Conservation (phyloP, 1,140 invertebrate genomes). For the Aphaenogaster rudis region DNA sequence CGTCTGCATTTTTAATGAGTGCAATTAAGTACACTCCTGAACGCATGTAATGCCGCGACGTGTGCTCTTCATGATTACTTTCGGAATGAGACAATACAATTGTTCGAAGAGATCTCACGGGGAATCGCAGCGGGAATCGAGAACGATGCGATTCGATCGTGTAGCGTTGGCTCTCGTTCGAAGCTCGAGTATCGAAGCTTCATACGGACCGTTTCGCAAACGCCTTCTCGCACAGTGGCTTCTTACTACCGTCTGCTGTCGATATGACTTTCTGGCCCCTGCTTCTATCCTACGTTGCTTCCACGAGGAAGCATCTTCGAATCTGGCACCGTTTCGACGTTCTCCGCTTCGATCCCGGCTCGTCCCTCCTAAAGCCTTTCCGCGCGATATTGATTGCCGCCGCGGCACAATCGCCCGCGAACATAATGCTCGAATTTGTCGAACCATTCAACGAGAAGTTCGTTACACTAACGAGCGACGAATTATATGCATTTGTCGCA, state of each 20-base stretch:
- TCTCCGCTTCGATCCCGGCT: neutral
- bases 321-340: slow-evolving; percentile 55
- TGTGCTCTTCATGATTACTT: slow-evolving; percentile 53
- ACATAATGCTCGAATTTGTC: slow-evolving; percentile 77
- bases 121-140: slow-evolving; percentile 55
- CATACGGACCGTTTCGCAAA: slow-evolving; percentile 70
- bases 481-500: slow-evolving; percentile 75
- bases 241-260: slow-evolving; percentile 69
- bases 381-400: slow-evolving; percentile 69
- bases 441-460: slow-evolving; percentile 73
- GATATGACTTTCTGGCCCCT: slow-evolving; percentile 62
- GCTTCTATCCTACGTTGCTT: slow-evolving; percentile 30
- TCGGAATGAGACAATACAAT: slow-evolving; percentile 62
- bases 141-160: slow-evolving; percentile 41
- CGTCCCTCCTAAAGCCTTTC: slow-evolving; percentile 12
- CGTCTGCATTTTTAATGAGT: slow-evolving; percentile 5
- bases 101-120: slow-evolving; percentile 69
- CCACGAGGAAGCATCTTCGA: slow-evolving; percentile 2
- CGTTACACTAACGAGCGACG: slow-evolving; percentile 76
- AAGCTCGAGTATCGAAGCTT: slow-evolving; percentile 54
- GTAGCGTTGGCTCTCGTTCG: slow-evolving; percentile 27
- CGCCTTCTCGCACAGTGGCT: slow-evolving; percentile 72
- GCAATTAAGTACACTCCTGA: neutral
- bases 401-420: slow-evolving; percentile 69
- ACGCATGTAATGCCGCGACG: neutral